These are phyloP conservation scores for Bombus sylvicola DNA, from an alignment of 1,140 invertebrate genomes.

Conservation along the genomic window DNA sequence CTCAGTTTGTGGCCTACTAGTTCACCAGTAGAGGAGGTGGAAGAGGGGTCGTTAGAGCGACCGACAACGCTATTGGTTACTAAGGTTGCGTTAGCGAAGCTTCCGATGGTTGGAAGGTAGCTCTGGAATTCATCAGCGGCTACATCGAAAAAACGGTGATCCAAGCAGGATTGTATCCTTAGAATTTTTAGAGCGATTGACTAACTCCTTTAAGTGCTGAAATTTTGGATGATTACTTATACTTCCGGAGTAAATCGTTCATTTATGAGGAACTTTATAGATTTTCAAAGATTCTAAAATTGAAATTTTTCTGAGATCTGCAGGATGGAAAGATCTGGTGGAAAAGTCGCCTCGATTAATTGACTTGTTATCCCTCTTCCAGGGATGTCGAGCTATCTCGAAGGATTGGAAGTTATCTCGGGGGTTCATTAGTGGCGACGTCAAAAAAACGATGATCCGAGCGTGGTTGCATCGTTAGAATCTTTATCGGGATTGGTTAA, in stretches of 20 bases:
- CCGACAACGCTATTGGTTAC: conserved; percentile 65
- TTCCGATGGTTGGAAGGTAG: conserved; percentile 31
- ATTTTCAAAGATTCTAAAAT: not conserved
- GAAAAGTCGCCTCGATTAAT: too few species aligned
- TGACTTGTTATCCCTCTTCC: too few species aligned
- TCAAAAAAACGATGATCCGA: not conserved
- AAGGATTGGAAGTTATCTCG: not conserved
- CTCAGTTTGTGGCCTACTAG: conserved; percentile 30
- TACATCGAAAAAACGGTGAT: conserved; percentile 28
- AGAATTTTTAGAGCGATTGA: not conserved
- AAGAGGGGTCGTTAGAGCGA: not conserved
- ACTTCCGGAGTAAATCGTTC: not conserved
- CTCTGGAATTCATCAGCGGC: conserved; percentile 47
- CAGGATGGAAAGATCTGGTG: too few species aligned
- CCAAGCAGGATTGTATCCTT: conserved; percentile 2
- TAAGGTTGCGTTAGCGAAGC: conserved; percentile 58
- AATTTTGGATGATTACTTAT: not conserved
- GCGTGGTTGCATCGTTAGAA: not conserved
- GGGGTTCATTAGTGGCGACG: too few species aligned
- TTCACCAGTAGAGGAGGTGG: not conserved
- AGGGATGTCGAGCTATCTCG: too few species aligned
- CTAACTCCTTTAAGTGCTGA: not conserved
- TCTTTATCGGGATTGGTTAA: not conserved
- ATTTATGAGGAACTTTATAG: not conserved
- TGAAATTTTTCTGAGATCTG: not conserved